Evolutionary conservation across 1,140 invertebrate species (phyloP), one percentile per base, ranked within the genome.

Genomic region (Globodera ellingtonae): DNA sequence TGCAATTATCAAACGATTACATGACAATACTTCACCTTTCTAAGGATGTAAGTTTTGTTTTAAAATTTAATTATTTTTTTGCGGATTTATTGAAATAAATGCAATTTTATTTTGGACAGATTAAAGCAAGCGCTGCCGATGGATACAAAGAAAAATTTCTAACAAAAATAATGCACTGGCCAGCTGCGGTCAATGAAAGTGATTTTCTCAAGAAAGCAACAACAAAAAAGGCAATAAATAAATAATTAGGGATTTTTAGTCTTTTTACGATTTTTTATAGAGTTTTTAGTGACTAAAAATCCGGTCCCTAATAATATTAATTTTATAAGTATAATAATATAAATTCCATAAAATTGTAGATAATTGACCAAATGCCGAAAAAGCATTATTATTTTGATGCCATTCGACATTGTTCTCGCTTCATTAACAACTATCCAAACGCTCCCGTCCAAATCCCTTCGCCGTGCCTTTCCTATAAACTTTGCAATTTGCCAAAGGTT

Each of bases 401-500:
- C 62, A 78, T 78, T 52, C 67, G 76, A 1, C 50, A 78, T 7
- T 78, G 76, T 67, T 78, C 76, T 10, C 56, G 46, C 21, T 78
- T 66, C 50, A 78, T 78, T 21, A 78, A 78, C 62, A 66, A 56
- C 35, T 78, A 70, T 15, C 76, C 76, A 46, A 70, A 67, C 3
- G 10, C 3, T 6, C 10, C 18, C 0, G 5, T 78, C 0, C n/a
- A 13, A 24, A 47, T 47, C 8, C 50, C 46, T 46, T 70, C 76
- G 35, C 76, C 76, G 56, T 78, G 76, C 50, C 76, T 78, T 44
- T 75, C 69, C 18, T 78, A 78, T 47, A 46, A 56, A 21, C 50
- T 78, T 3, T 78, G 76, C 76, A 44, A 56, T 72, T 78, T 66
- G 21, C 76, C 76, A 15, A 66, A 70, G 46, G 66, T 56, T 3